Base-by-base conservation (phyloP, 2,888 invertebrate genomes). In the Podabrus alpinus region DNA sequence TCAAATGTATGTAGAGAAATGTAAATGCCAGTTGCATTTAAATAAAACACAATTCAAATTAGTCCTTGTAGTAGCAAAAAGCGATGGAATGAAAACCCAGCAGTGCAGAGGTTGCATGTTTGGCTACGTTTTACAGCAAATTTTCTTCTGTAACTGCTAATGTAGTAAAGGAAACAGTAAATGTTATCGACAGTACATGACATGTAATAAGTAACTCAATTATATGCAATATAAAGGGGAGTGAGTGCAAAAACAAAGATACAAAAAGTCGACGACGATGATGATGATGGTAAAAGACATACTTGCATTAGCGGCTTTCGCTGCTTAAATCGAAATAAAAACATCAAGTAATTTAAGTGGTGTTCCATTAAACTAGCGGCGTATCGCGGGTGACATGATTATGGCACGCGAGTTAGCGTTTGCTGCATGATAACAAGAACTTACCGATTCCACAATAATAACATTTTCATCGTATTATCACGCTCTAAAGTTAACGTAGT, bases 281-380 rank as follows among this genome's bases (percentile, higher is more conserved):
- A 59, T 21, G 45, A 62, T 60, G 68, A 75, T 72, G 60, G 62
- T 68, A 66, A 25, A 70, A 76, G 73, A 80, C 79, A 80, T 77
- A 78, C 77, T 78, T 82, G 80, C 84, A 83, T 84, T 85, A 85
- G 81, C 83, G 82, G 82, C 81, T 81, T 83, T 82, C 77, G 45
- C 82, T 81, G 79, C 84, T 84, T 84, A 82, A 84, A 83, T 83
- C 84, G 83, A 84, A 85, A 85, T 85, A 85, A 85, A 85, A 85
- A 84, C 84, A 85, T 85, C 85, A 84, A 82, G 85, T 85, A 85
- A 85, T 84, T 84, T 85, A 85, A 86, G 86, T 86, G 86, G 85
- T 84, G 84, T 86, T 86, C 85, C 86, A 86, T 86, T 86, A 85
- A 85, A 84, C 81, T 80, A 68, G 75, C 81, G 82, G 81, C 83